Conservation (phyloP, 2,797 vertebrate species). For the Channa striata region DNA sequence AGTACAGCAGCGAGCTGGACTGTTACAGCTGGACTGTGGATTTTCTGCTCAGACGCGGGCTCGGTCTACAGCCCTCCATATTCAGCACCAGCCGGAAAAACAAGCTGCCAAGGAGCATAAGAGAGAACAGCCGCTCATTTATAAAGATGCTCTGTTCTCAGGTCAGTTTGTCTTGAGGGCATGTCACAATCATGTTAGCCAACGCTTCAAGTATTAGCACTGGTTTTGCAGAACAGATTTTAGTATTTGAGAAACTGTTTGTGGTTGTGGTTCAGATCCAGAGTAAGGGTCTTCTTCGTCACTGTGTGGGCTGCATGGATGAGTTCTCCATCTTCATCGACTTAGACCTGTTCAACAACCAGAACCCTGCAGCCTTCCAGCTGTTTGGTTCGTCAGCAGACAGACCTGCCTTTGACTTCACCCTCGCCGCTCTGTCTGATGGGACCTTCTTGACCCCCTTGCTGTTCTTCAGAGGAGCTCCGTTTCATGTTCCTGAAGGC, state of each 20-base stretch:
- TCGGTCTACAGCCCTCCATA: slow-evolving; percentile 70
- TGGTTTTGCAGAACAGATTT: too few species aligned
- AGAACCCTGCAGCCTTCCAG: slow-evolving; percentile 78
- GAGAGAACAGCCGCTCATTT: slow-evolving; percentile 79
- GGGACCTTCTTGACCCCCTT: slow-evolving; percentile 88
- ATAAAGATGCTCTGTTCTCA: slow-evolving; percentile 81
- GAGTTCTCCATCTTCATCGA: slow-evolving; percentile 91
- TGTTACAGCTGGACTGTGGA: slow-evolving; percentile 87
- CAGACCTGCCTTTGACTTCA: slow-evolving; percentile 83
- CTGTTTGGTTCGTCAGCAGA: slow-evolving; percentile 78
- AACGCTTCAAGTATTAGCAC: too few species aligned
- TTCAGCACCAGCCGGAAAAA: slow-evolving; percentile 23
- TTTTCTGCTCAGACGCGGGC: slow-evolving; percentile 88
- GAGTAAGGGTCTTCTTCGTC: slow-evolving; percentile 72
- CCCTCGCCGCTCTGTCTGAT: slow-evolving; percentile 87
- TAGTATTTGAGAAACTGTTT: too few species aligned
- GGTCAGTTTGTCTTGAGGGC: slow-evolving; percentile 49
- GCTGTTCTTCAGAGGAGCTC: slow-evolving; percentile 82
- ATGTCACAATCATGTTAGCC: too few species aligned
- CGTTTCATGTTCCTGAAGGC: slow-evolving; percentile 53
- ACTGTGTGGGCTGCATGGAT: slow-evolving; percentile 87
- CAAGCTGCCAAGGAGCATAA: slow-evolving; percentile 77
- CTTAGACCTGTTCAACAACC: slow-evolving; percentile 61
- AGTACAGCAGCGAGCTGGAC: slow-evolving; percentile 55
- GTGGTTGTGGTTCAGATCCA: slow-evolving; percentile 50